These are phyloP conservation scores for Orussus abietinus DNA, from an alignment of 1,140 invertebrate species.

Conservation along the genomic window DNA sequence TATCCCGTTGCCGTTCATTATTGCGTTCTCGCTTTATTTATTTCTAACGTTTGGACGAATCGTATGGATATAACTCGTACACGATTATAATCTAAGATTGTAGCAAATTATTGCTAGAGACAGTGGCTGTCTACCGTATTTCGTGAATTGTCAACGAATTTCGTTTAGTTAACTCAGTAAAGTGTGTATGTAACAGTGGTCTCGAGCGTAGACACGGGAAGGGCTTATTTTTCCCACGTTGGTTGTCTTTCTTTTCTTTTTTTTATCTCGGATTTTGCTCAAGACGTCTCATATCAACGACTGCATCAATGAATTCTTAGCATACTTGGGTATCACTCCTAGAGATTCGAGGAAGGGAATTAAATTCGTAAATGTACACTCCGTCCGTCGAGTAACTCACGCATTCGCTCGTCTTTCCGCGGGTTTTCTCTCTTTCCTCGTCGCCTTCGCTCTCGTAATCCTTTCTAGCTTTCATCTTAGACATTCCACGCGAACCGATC, in stretches of 20 bases:
- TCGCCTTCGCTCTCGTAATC: background rate
- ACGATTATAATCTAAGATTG: conserved; percentile 1
- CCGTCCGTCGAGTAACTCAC: background rate
- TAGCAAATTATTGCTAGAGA: conserved; percentile 11
- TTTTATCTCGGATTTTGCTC: conserved; percentile 7
- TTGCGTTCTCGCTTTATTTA: conserved; percentile 1
- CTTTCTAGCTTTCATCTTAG: background rate
- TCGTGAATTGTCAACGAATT: conserved; percentile 26
- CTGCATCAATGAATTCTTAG: background rate
- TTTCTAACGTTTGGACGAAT: background rate
- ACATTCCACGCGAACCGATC: conserved; percentile 16
- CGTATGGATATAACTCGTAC: background rate
- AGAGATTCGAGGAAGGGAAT: no score
- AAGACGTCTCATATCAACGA: conserved; percentile 10
- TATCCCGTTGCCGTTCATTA: conserved; percentile 1
- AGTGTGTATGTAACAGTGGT: background rate
- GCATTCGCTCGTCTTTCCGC: background rate
- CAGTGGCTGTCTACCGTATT: conserved; percentile 16
- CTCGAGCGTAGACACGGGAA: background rate
- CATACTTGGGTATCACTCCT: background rate
- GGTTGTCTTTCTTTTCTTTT: background rate
- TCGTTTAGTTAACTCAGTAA: conserved; percentile 15
- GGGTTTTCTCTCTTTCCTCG: background rate
- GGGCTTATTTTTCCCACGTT: background rate
- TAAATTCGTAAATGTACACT: no score